phyloP scores from a whole-genome alignment of 2,113 vertebrate species.

The Psittacus erithacus region DNA sequence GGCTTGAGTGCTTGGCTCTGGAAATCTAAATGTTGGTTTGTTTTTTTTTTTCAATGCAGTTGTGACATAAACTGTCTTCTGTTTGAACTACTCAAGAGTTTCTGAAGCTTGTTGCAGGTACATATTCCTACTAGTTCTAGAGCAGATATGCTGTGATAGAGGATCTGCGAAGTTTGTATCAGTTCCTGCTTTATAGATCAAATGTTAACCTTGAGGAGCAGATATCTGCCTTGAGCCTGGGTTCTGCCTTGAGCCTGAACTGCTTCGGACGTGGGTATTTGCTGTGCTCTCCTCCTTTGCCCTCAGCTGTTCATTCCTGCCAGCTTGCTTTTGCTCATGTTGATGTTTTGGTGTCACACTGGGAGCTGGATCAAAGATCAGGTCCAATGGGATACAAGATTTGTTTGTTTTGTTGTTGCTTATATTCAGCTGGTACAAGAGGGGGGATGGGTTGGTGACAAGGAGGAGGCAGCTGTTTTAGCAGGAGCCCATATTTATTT shows the following conservation, averaged over 20 bases:
- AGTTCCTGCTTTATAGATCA: background rate
- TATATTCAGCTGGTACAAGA: background rate
- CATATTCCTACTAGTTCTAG: background rate
- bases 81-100: background rate
- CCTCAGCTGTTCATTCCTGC: background rate
- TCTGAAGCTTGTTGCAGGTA: background rate
- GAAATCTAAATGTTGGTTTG: background rate
- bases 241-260: background rate
- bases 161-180: background rate
- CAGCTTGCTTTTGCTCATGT: background rate
- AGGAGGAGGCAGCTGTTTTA: background rate
- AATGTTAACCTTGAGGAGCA: background rate
- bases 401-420: background rate
- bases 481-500: background rate
- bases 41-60: background rate
- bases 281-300: background rate
- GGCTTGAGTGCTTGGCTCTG: background rate
- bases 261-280: rapidly evolving
- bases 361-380: background rate
- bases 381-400: background rate
- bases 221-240: background rate
- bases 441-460: background rate
- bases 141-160: background rate
- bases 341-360: background rate
- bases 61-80: background rate